Percentiles rank a stretch among this genome's conserved stretches.
These are phyloP conservation scores for Streblospio benedicti DNA, from an alignment of 1,140 invertebrate genomes.

Conservation along the genomic window DNA sequence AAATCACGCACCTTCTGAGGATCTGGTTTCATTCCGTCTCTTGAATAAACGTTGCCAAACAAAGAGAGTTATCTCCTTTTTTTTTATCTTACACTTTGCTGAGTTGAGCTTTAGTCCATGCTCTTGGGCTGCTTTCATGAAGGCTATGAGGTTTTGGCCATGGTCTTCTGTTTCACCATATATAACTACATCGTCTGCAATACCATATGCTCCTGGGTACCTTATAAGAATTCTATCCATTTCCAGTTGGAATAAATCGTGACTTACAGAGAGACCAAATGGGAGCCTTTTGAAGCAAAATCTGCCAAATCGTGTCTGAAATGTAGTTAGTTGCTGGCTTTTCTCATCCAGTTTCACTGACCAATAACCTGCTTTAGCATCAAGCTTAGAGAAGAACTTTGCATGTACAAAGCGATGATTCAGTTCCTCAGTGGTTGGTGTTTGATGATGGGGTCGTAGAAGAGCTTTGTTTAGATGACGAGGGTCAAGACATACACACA, in stretches of 20 bases:
- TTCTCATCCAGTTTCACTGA: constrained; percentile 28
- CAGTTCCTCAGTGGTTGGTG: too few relatives aligned
- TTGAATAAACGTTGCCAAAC: constrained; percentile 39
- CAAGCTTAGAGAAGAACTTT: constrained; percentile 24
- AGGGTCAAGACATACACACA: too few relatives aligned
- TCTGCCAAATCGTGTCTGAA: constrained; percentile 27
- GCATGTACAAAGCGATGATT: too few relatives aligned
- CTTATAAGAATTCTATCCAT: constrained; percentile 36
- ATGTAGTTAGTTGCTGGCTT: constrained; percentile 26
- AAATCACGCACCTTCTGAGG: too few relatives aligned
- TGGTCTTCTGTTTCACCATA: constrained; percentile 23
- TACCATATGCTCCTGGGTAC: constrained; percentile 33
- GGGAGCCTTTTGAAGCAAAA: constrained; percentile 29
- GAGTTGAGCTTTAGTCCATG: constrained; percentile 21
- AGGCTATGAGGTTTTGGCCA: constrained; percentile 19
- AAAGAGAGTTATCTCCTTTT: constrained; percentile 32
- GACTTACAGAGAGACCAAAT: constrained; percentile 29
- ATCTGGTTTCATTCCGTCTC: constrained; percentile 36
- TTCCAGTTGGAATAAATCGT: constrained; percentile 33
- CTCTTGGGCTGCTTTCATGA: constrained; percentile 17
- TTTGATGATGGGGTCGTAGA: too few relatives aligned
- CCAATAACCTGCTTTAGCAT: constrained; percentile 37
- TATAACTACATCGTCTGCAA: too few relatives aligned
- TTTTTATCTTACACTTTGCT: constrained; percentile 14
- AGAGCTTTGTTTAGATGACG: too few relatives aligned